Percentiles rank a stretch among this genome's conserved stretches.
Evolutionary conservation across 2,113 vertebrate genomes (phyloP).

Genomic region (Hippoglossus stenolepis): DNA sequence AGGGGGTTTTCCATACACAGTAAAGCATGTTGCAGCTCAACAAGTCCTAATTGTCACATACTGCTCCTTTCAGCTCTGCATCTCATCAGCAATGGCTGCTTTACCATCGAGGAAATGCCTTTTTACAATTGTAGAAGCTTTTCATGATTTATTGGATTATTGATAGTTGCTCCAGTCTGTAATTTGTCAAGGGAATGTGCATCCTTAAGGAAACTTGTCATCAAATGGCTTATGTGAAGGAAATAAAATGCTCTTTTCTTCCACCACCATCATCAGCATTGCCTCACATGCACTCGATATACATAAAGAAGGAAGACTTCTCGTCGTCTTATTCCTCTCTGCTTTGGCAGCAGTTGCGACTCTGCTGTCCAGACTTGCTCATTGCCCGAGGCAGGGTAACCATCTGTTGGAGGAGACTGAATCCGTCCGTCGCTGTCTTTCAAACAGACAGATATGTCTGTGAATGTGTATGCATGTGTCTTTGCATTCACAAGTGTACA

Average conservation of each 20-base stretch:
- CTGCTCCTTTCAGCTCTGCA: background rate
- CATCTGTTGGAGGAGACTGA: constrained; percentile 70
- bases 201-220: background rate
- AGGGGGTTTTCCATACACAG: background rate
- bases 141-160: constrained; percentile 5
- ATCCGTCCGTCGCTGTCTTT: constrained; percentile 45
- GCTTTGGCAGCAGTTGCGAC: constrained; percentile 66
- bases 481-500: constrained; percentile 27
- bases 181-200: background rate
- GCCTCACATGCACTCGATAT: background rate
- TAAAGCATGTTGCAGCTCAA: constrained; percentile 4
- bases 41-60: background rate
- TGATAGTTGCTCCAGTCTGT: background rate
- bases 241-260: background rate
- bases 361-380: constrained; percentile 66
- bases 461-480: background rate
- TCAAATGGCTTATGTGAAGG: background rate
- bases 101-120: background rate
- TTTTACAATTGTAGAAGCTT: background rate
- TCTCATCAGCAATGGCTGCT: background rate
- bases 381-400: constrained; percentile 67
- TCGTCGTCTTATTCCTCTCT: constrained; percentile 32
- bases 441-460: constrained; percentile 27
- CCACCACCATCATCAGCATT: constrained; percentile 11
- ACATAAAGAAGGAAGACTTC: constrained; percentile 20